Evolutionary conservation across 64 coral and sea anemone species (phyloP).

Genomic region (Trachythela sp.): DNA sequence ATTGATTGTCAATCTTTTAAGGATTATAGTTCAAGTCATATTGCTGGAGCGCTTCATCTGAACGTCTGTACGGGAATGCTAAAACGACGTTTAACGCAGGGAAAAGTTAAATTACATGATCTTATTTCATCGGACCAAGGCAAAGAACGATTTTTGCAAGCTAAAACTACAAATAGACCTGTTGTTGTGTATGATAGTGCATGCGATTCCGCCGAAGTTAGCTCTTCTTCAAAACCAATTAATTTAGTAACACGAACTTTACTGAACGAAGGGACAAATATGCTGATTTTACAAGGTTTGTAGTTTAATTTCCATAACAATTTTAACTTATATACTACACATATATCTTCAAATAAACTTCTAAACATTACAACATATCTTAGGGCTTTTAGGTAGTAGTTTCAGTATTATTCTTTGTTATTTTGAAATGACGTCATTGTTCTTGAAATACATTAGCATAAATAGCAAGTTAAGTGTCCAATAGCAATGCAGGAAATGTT

Average conservation of each 20-base stretch:
- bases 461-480: background rate
- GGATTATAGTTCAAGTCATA: conserved; percentile 79
- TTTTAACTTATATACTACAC: background rate
- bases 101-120: conserved; percentile 94
- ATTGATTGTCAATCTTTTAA: conserved; percentile 83
- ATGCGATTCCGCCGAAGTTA: conserved; percentile 44
- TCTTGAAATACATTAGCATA: background rate
- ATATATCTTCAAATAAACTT: background rate
- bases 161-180: conserved; percentile 54
- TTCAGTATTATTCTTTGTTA: background rate
- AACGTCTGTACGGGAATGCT: conserved; percentile 93
- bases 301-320: background rate
- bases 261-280: conserved; percentile 95
- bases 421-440: background rate
- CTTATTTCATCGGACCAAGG: conserved; percentile 89
- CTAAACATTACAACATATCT: background rate
- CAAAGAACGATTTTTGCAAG: conserved; percentile 76
- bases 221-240: conserved; percentile 62
- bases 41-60: conserved; percentile 94
- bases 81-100: conserved; percentile 74
- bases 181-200: conserved; percentile 88
- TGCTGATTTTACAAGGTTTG: conserved; percentile 82
- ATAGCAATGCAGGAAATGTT: background rate
- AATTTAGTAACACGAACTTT: conserved; percentile 80
- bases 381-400: background rate